Base-by-base conservation (phyloP, 2,888 invertebrate genomes). In the Stenolophus ochropezus region DNA sequence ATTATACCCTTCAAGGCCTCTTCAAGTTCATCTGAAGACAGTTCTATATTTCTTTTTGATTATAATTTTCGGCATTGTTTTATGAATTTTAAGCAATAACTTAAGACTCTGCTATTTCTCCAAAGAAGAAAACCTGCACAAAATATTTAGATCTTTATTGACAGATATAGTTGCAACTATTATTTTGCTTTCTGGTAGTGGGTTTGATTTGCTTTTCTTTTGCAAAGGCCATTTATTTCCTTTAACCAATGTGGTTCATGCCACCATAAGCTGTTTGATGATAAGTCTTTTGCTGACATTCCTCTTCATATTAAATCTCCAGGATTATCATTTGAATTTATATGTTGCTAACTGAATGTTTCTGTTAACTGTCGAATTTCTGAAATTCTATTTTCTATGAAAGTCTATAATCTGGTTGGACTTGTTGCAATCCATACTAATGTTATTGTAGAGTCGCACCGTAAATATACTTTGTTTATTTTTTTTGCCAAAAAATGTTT, bases 391-490 rank as follows among this genome's bases (percentile, higher is more conserved):
- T 77, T 69, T 1, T 71, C 65, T 1, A 73, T 27, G 3, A 78
- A 78, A n/a, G 53, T 73, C 47, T 78, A 53, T 33, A 69, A 56
- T 73, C 5, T 23, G 14, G 25, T 71, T 4, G 78, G 78, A 14
- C 27, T 42, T 5, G 82, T 81, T 42, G 71, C 53, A 18, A 85
- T 77, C 84, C 84, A 85, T 47, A 79, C 74, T 14, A 84, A 18
- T 0, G 82, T 83, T 6, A 85, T 83, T 23, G 82, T 84, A 0
- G 84, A 83, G 23, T 84, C 84, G 18, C 82, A 74, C 83, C 83
- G 84, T 1, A 84, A 61, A 18, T 71, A 20, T 3, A 47, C 73
- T 0, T 49, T 42, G 8, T 61, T 69, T 16, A 83, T 65, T 78
- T 82, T 82, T 0, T 74, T 33, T 0, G 75, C 21, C 18, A 77